A percentile compares a stretch with the other conserved stretches of the same genome.
phyloP scores from a whole-genome alignment of 1,140 invertebrate species.

The Papilio aristodemus region DNA sequence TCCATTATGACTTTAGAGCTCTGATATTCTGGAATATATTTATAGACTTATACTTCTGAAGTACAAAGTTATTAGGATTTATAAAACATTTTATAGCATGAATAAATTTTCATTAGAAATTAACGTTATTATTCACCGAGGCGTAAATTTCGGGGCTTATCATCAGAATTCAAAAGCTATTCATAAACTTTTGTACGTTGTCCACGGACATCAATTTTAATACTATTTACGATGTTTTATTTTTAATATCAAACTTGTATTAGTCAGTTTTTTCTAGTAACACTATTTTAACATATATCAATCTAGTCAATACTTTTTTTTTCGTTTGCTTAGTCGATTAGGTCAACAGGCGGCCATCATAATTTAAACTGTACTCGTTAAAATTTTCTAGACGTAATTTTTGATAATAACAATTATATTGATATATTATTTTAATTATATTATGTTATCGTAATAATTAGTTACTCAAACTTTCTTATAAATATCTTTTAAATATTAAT shows the following conservation, averaged over 20 bases:
- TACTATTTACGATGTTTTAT: not conserved
- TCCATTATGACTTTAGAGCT: no score
- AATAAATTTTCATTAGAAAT: constrained; percentile 26
- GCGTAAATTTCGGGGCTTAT: constrained; percentile 24
- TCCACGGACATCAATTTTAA: constrained; percentile 12
- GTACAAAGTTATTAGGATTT: not conserved
- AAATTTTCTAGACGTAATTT: no score
- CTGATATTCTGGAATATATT: not conserved
- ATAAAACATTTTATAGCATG: constrained; percentile 4
- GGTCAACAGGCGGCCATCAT: no score
- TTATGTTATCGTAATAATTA: constrained; percentile 3
- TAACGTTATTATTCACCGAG: constrained; percentile 21
- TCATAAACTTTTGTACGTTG: constrained; percentile 22
- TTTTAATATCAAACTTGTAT: not conserved
- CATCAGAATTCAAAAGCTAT: constrained; percentile 20
- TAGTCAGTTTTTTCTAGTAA: no score
- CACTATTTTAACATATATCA: no score
- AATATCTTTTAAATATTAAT: constrained; percentile 13
- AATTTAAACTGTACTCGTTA: no score
- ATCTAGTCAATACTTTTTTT: no score
- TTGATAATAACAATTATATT: no score
- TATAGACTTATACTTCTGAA: not conserved
- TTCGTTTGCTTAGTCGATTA: no score
- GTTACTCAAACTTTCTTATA: not conserved
- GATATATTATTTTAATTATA: no score